Evolutionary conservation across 2,888 invertebrate species (phyloP), one percentile per base, ranked within the genome.

Genomic region (Trissolcus brochymenae): DNA sequence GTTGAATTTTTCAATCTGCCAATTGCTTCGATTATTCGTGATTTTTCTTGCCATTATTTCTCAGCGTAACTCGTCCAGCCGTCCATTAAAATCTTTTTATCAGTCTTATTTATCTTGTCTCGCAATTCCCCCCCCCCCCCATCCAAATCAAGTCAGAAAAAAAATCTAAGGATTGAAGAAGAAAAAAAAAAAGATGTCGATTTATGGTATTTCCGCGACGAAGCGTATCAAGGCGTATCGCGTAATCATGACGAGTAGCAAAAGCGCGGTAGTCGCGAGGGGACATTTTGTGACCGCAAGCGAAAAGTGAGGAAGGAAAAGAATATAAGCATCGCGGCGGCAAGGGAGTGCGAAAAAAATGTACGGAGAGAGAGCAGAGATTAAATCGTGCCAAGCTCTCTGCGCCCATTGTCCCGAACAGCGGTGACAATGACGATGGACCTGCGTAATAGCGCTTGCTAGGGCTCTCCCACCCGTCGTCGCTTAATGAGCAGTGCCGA

Each of bases 1-100:
- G 51, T 54, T 51, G 61, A 60, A 74, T 74, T 78, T 78, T 73
- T 77, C 73, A 65, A 73, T 73, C 73, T 70, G 71, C 74, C 50
- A 25, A n/a, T 55, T 61, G 54, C 55, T 73, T 65, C 65, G 46
- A 65, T 72, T 65, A 59, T 72, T 43, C 57, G 50, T 57, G 43
- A n/a, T n/a, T 56, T 56, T 72, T 59, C 57, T 57, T 66, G 19
- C 51, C 49, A 50, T 35, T 25, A 35, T 67, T 57, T 61, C 50
- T 25, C 25, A 0, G 4, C 25, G 25, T 6, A 4, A 66, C 49
- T 21, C n/a, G n/a, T n/a, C 55, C 51, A 60, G 17, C 29, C 53
- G 49, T 50, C 66, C 49, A 56, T 60, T 57, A 53, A 16, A 53
- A 67, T 59, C 25, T 25, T 19, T 53, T 51, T 59, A 16, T 65